Percentiles rank a stretch among this genome's conserved stretches.
Evolutionary conservation across 1,140 invertebrate genomes (phyloP).

Genomic region (Gonioctena quinquepunctata): DNA sequence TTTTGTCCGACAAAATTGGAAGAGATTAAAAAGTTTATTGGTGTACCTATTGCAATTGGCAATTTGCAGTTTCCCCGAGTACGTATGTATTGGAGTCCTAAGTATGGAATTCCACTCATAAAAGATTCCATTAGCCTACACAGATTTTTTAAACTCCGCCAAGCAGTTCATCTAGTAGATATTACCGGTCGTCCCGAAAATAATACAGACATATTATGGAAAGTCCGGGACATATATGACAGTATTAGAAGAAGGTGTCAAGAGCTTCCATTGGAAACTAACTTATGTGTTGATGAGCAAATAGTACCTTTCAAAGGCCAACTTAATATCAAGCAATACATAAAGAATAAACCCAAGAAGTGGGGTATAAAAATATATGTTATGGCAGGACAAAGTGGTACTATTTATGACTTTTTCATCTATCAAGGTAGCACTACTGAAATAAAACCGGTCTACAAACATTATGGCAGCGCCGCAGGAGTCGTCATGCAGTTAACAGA

Average conservation of each 20-base stretch:
- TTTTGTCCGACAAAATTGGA: slow-evolving; percentile 21
- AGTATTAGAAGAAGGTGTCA: slow-evolving; percentile 2
- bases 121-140: slow-evolving; percentile 16
- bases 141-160: slow-evolving; percentile 21
- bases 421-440: slow-evolving; percentile 37
- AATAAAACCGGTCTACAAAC: slow-evolving; percentile 26
- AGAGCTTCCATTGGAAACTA: slow-evolving; percentile 13
- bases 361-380: slow-evolving; percentile 36
- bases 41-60: slow-evolving; percentile 29
- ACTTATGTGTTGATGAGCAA: slow-evolving; percentile 40
- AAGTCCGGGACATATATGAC: slow-evolving; percentile 12
- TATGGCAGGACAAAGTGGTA: slow-evolving; percentile 23
- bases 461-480: slow-evolving; percentile 18
- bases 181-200: not conserved
- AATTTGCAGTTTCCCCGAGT: slow-evolving; percentile 22
- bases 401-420: slow-evolving; percentile 33
- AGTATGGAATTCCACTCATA: slow-evolving; percentile 10
- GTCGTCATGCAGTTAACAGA: slow-evolving; percentile 23
- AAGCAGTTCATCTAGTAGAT: slow-evolving; percentile 20
- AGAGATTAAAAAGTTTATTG: slow-evolving; percentile 28
- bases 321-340: slow-evolving; percentile 31
- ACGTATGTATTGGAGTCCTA: slow-evolving; percentile 22
- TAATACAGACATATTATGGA: slow-evolving; percentile 21
- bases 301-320: slow-evolving; percentile 49
- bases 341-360: slow-evolving; percentile 27